A percentile compares a stretch with the other conserved stretches of the same genome.
Conservation (phyloP, 2,113 vertebrate species). For the Caranx melampygus region DNA sequence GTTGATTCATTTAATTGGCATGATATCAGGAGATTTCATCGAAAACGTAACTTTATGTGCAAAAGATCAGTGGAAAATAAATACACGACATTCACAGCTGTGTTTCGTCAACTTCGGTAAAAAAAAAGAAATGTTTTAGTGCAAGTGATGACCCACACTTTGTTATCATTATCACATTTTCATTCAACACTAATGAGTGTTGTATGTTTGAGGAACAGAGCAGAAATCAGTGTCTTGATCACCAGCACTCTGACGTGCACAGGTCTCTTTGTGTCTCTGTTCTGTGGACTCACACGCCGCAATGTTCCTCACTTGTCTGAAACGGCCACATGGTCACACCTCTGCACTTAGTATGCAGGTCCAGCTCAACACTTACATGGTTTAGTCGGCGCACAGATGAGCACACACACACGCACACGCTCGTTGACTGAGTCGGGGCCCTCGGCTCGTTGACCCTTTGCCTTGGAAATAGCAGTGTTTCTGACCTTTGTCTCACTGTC, state of each 20-base stretch:
- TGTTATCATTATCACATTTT: too few species aligned
- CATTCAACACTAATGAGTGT: too few species aligned
- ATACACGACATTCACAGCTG: too few species aligned
- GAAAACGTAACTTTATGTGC: too few species aligned
- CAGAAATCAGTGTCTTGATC: neutral
- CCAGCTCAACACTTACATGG: constrained; percentile 8
- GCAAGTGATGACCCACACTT: too few species aligned
- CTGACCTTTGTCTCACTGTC: constrained; percentile 32
- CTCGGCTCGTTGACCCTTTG: constrained; percentile 44
- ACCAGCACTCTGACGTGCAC: neutral
- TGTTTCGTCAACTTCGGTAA: too few species aligned
- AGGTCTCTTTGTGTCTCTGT: constrained; percentile 20
- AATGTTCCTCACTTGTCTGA: constrained; percentile 33
- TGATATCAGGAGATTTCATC: too few species aligned
- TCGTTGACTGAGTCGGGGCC: neutral
- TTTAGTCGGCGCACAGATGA: constrained; percentile 30
- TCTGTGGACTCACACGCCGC: neutral
- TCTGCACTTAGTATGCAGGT: constrained; percentile 54
- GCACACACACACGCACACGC: constrained; percentile 38
- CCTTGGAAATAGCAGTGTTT: constrained; percentile 1
- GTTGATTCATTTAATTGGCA: too few species aligned
- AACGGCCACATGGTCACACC: constrained; percentile 27
- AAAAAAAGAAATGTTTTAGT: too few species aligned
- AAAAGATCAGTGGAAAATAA: too few species aligned
- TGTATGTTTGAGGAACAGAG: neutral